Evolutionary conservation across 2,113 vertebrate species (phyloP), one percentile per base, ranked within the genome.

Genomic region (Acanthochromis polyacanthus): DNA sequence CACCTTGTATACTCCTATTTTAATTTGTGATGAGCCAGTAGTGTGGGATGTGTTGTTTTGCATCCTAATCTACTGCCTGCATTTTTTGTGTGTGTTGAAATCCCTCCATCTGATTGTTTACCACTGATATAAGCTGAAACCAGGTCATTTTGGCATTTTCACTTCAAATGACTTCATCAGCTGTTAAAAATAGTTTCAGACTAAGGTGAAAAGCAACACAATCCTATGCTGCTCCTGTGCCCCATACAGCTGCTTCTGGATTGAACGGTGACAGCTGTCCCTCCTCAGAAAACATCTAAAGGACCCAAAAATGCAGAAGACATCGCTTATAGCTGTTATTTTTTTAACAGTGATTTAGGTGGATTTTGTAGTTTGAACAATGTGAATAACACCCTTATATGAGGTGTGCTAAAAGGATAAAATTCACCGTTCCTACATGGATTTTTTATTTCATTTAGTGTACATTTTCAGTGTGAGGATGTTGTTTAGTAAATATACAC

Each of bases 381-480:
- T 38, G 61, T 75, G 75, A 30, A 30, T 28, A 4, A 51, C n/a
- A 25, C 8, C 55, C 61, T 70, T 23, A 25, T 32, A 59, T 20
- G 45, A 38, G 50, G 10, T 60, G 43, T 57, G 51, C 64, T 75
- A 61, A 55, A 75, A 69, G 10, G 63, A 50, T 46, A 45, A 56
- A 52, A 59, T 28, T 64, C 40, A 55, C 25, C 62, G 57, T 45
- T 68, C 11, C 36, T 46, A 59, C 66, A 70, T 65, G 22, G 71
- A 61, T 51, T 62, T 62, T 46, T 65, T 60, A 53, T n/a, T 58
- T 74, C 5, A n/a, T 30, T 56, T 66, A 23, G 30, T 70, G 50
- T 60, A 71, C 36, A 58, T 65, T 65, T 73, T 60, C 55, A 55
- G 43, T 66, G 78, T 65, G 45, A 75, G 16, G 64, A 48, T 76